These are phyloP conservation scores for Omphaloscelis lunosa DNA, from an alignment of 2,888 invertebrate genomes.

Conservation along the genomic window DNA sequence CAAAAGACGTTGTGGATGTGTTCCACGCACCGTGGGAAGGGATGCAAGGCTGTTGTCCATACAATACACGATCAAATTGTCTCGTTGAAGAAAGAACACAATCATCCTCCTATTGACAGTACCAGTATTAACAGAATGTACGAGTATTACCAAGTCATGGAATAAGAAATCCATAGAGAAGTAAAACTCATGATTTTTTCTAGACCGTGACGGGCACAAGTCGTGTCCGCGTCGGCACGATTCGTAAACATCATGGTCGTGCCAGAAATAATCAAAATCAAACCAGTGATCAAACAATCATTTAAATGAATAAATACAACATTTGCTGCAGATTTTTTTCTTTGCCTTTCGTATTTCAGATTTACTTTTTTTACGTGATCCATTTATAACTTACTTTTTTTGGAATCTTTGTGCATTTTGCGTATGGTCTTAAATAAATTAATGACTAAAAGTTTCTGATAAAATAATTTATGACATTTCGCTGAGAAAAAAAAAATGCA, in stretches of 20 bases:
- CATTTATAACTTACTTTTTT: background rate
- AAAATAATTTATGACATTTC: background rate
- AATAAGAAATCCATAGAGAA: background rate
- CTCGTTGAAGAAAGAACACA: background rate
- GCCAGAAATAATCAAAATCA: background rate
- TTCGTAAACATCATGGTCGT: too few relatives aligned
- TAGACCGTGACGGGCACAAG: background rate
- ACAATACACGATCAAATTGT: slow-evolving; percentile 7
- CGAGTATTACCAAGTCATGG: background rate
- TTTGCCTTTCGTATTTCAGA: background rate
- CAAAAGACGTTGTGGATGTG: slow-evolving; percentile 26
- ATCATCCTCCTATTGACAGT: background rate
- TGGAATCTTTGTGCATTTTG: background rate
- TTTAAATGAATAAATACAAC: background rate
- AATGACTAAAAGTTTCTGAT: background rate
- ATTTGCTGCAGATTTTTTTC: too few relatives aligned
- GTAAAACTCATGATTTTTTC: background rate
- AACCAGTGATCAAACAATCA: too few relatives aligned
- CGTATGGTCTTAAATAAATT: background rate
- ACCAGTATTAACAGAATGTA: background rate
- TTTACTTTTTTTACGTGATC: background rate
- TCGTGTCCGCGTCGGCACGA: too few relatives aligned
- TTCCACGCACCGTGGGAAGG: slow-evolving; percentile 35
- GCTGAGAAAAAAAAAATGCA: background rate
- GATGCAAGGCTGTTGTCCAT: slow-evolving; percentile 33